Evolutionary conservation across 2,888 invertebrate genomes (phyloP), one percentile per base, ranked within the genome.

Genomic region (Diploptera punctata): DNA sequence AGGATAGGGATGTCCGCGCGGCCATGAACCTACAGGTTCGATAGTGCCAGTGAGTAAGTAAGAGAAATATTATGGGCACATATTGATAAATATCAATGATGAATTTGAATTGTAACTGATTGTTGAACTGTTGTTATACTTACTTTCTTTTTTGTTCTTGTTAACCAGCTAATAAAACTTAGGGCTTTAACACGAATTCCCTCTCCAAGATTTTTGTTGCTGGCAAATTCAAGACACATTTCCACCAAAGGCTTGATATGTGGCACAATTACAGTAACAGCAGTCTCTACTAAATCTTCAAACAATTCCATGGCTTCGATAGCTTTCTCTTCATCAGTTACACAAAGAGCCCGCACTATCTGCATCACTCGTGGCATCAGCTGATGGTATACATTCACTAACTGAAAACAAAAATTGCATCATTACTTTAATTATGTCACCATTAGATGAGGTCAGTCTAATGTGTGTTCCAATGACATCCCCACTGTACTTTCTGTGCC

Each of bases 131-230:
- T n/a, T n/a, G n/a, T n/a, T 33, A 33, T 7, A 10, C 33, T 33
- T 65, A 88, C 86, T 84, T 93, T 93, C 80, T 92, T 92, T 81
- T 92, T 93, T 2, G 89, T 83, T 71, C 89, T 86, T 13, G 89
- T 87, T 57, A 93, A 79, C 83, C 88, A 89, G 0, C 90, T 89
- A 73, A 92, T 84, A 72, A 91, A 68, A 16, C 61, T 71, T 7
- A 93, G 86, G 1, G 90, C 88, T 81, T 91, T 91, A 3, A 90
- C 87, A 78, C 91, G 87, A 13, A 93, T 84, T 38, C 86, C 83
- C 75, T 88, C 87, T 4, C 88, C 87, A 18, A 89, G 81, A 18
- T 85, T 81, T 62, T 82, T 82, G 74, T 90, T 87, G 72, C 84
- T 84, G 13, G 88, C 87, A 21, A 91, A 84, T 77, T 87, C 85